Percentiles rank a stretch among this genome's conserved stretches.
Evolutionary conservation across 2,113 vertebrate genomes (phyloP).

Genomic region (Baryphthengus martii): DNA sequence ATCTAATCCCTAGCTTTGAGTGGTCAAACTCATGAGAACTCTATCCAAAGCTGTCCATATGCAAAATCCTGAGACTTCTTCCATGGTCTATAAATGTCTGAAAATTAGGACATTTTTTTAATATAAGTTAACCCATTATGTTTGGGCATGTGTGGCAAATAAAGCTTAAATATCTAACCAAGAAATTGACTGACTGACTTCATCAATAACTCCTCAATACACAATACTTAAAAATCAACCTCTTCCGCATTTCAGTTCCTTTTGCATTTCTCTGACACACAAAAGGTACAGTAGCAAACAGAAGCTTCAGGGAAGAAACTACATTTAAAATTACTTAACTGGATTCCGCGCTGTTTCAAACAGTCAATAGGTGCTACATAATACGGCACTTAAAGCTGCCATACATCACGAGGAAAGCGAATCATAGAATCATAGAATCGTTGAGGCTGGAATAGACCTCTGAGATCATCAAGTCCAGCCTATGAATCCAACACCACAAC

Average conservation of each 20-base stretch:
- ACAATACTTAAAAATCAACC: not conserved
- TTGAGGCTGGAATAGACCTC: too few relatives aligned
- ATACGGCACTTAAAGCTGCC: not conserved
- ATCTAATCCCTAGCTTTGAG: not conserved
- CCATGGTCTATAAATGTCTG: not conserved
- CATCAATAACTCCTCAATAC: not conserved
- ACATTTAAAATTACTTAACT: not conserved
- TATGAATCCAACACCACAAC: too few relatives aligned
- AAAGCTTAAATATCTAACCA: not conserved
- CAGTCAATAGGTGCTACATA: not conserved
- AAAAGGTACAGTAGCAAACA: not conserved
- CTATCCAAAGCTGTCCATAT: not conserved
- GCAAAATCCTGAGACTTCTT: not conserved
- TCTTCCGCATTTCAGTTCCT: not conserved
- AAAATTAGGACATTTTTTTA: not conserved
- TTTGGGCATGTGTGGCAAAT: not conserved
- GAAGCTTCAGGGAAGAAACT: not conserved
- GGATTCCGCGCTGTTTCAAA: not conserved
- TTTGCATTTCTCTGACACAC: not conserved
- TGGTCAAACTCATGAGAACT: not conserved
- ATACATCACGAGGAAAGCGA: not conserved
- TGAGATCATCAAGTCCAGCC: too few relatives aligned
- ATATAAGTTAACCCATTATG: not conserved
- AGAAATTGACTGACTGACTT: not conserved
- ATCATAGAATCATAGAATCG: too few relatives aligned